These are phyloP conservation scores for Xestia rhomboidea DNA, from an alignment of 2,888 invertebrate genomes.

Conservation along the genomic window DNA sequence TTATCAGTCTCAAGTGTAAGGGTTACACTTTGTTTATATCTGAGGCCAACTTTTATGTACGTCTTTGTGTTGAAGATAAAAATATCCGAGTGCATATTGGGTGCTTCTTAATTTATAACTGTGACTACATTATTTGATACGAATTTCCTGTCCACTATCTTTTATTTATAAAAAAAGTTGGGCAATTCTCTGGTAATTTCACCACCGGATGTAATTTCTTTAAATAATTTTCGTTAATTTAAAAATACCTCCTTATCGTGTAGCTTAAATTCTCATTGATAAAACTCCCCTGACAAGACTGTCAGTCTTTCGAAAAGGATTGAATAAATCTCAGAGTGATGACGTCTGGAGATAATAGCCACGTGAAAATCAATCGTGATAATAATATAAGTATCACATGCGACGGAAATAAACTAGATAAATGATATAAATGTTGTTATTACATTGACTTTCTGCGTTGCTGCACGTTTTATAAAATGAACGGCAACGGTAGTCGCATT, in stretches of 20 bases:
- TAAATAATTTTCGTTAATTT: not conserved
- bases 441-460: conserved; percentile 14
- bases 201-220: not conserved
- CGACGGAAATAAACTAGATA: conserved; percentile 54
- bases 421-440: conserved; percentile 20
- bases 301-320: conserved; percentile 44
- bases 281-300: conserved; percentile 29
- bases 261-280: conserved; percentile 32
- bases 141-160: conserved; percentile 3
- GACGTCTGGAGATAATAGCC: conserved; percentile 56
- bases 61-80: conserved; percentile 48
- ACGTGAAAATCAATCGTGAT: conserved; percentile 57
- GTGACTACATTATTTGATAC: conserved; percentile 22
- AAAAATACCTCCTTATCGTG: conserved; percentile 11
- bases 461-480: conserved; percentile 28
- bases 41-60: conserved; percentile 22
- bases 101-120: conserved; percentile 17
- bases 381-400: conserved; percentile 45
- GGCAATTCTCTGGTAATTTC: not conserved
- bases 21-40: conserved; percentile 52
- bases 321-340: conserved; percentile 50
- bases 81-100: conserved; percentile 19
- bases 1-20: conserved; percentile 47
- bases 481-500: not conserved
- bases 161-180: not conserved